Evolutionary conservation across 2,113 vertebrate genomes (phyloP), one percentile per base, ranked within the genome.

Genomic region (Mugil cephalus): DNA sequence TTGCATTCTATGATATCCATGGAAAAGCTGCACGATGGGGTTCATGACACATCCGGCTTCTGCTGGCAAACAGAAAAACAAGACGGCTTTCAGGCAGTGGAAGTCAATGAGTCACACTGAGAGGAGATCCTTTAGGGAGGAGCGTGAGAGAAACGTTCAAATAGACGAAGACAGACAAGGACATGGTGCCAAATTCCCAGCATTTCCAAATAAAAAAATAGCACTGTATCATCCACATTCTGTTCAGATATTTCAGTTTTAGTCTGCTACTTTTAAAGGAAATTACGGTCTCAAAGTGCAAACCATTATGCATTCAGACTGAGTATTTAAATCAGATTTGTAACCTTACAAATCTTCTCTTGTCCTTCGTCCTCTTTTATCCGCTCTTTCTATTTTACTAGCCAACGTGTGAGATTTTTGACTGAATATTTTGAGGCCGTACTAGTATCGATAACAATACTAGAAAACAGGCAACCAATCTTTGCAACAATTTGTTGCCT

Each of bases 41-140:
- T 84, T 80, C 86, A 78, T 89, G 90, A 92, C 84, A 90, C 89
- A 93, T 94, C 93, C 92, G 89, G 90, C 86, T 85, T 87, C 82
- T 85, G 60, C 71, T 90, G 90, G 91, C 83, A 86, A 71, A 86
- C 67, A 79, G 39, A 30, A 30, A 30, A 83, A 82, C 76, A 78
- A 83, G 88, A 89, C 79, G 65, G 87, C 85, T 89, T 84, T 79
- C 77, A 89, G 78, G 70, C 74, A 77, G 73, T 74, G 54, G 70
- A 83, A 84, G 86, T 78, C 73, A 82, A 18, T 72, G 77, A 87
- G 59, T 87, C 90, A 90, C 64, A 73, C 79, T 83, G 85, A 56
- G 79, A 69, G 36, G 68, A 83, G 82, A 83, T 80, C 75, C 67
- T 91, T 83, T 48, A 74, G 69, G 80, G 74, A 69, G 69, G 52